Base-by-base conservation (phyloP, 2,113 vertebrate species). In the Mobula hypostoma region DNA sequence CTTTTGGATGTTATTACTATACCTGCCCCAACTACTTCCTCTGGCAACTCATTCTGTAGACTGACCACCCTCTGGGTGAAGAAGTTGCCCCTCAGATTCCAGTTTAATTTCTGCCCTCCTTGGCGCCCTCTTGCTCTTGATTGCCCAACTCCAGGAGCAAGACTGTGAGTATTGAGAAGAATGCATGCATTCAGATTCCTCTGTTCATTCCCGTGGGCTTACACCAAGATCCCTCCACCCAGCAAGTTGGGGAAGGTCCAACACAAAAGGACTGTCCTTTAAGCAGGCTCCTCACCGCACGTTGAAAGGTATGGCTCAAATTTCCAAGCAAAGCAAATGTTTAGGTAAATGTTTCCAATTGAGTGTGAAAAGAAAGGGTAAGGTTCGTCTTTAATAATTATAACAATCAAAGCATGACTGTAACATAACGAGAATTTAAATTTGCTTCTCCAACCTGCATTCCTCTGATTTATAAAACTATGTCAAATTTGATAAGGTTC, bases 401-500 rank as follows among this genome's bases (percentile, higher is more conserved):
- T 66, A 90, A 66, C n/a, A 90, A 90, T 90, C 85, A 90, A 90
- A 90, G 85, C 85, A 90, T 32, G 85, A 66, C 63, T 90, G 32
- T n/a, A 90, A 90, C 32, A 66, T 66, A 66, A 90, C 61, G 6
- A 32, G 85, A 66, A 90, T 90, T 19, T 68, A 66, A 68, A 90
- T 90, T 90, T 90, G 83, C 85, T 90, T 90, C 85, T 90, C 61
- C 29, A 90, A 90, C 61, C 61, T 90, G 61, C 61, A 15, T 66
- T 90, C 66, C 85, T 68, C 85, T 90, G 85, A 90, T 90, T 90
- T 90, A 66, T 90, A 90, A 90, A 90, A 90, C 61, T 32, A 68
- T 90, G 85, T 90, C 85, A 90, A 90, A 90, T 90, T 90, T n/a
- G 85, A 90, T 66, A 68, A 90, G 61, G 85, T 90, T 90, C 85